Conservation (phyloP, 2,797 vertebrate genomes). For the Linurgus olivaceus region DNA sequence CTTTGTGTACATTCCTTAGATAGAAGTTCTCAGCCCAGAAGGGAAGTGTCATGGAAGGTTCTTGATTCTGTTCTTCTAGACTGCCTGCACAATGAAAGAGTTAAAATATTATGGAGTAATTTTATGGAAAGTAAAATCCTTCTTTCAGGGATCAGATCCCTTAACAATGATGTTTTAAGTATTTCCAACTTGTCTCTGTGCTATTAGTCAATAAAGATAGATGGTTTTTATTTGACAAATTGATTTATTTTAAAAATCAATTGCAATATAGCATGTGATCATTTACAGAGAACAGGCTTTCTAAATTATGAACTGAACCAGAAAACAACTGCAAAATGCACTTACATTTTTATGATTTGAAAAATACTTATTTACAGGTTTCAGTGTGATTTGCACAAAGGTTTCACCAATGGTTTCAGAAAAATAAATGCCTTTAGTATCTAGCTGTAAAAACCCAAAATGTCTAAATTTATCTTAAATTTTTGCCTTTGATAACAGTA, state of each 20-base stretch:
- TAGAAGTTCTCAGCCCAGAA: background rate
- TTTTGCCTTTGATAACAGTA: background rate
- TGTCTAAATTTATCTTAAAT: background rate
- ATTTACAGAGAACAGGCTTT: background rate
- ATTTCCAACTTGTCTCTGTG: background rate
- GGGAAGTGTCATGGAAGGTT: background rate
- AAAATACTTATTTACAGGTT: background rate
- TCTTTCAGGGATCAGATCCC: background rate
- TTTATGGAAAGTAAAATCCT: background rate
- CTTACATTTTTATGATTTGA: background rate
- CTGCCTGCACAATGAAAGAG: background rate
- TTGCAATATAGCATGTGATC: background rate
- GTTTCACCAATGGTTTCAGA: background rate
- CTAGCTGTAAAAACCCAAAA: background rate
- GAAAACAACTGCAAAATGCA: background rate
- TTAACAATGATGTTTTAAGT: background rate
- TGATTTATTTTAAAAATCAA: background rate
- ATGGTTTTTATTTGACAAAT: background rate
- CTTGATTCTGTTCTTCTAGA: background rate
- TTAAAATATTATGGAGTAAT: background rate
- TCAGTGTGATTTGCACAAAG: background rate
- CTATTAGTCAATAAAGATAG: background rate
- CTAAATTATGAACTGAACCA: background rate
- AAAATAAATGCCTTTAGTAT: background rate
- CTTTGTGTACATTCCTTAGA: slow-evolving; percentile 4